A percentile compares a stretch with the other conserved stretches of the same genome.
phyloP scores from a whole-genome alignment of 2,888 invertebrate genomes.

The Temnothorax unifasciatus region DNA sequence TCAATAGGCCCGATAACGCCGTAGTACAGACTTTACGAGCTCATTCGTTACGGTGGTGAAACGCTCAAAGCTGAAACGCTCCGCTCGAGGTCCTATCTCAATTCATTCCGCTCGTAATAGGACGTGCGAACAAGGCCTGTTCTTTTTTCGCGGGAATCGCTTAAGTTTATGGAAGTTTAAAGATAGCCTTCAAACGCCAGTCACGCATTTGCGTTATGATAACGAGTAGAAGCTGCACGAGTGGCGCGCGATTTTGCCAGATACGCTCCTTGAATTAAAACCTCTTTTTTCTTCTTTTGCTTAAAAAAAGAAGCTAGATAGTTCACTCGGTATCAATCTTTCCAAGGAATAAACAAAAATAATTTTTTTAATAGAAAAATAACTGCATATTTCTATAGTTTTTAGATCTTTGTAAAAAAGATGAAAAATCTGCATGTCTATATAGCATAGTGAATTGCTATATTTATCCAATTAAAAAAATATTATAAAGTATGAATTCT shows the following conservation, averaged over 20 bases:
- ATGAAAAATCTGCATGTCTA: background rate
- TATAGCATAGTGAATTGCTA: background rate
- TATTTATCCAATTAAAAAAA: background rate
- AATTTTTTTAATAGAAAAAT: background rate
- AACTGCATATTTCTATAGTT: background rate
- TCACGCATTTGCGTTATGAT: slow-evolving; percentile 63
- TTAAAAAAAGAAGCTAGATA: background rate
- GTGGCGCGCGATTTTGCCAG: slow-evolving; percentile 53
- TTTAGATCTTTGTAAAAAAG: background rate
- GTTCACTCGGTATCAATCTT: background rate
- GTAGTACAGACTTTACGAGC: slow-evolving; percentile 46
- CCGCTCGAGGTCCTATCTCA: slow-evolving; percentile 26
- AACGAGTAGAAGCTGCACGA: slow-evolving; percentile 66
- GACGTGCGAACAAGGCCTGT: slow-evolving; percentile 62
- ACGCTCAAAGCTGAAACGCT: slow-evolving; percentile 25
- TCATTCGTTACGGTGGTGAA: slow-evolving; percentile 51
- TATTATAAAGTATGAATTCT: background rate
- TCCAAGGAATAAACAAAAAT: background rate
- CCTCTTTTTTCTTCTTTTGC: background rate
- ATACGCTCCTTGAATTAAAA: slow-evolving; percentile 38
- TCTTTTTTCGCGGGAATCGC: slow-evolving; percentile 63
- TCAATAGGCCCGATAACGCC: slow-evolving; percentile 26
- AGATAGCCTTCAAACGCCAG: slow-evolving; percentile 62
- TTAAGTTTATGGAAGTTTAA: slow-evolving; percentile 72
- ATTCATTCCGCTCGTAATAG: slow-evolving; percentile 53